phyloP scores from a whole-genome alignment of 2,113 vertebrate genomes.

The Thermophis baileyi region DNA sequence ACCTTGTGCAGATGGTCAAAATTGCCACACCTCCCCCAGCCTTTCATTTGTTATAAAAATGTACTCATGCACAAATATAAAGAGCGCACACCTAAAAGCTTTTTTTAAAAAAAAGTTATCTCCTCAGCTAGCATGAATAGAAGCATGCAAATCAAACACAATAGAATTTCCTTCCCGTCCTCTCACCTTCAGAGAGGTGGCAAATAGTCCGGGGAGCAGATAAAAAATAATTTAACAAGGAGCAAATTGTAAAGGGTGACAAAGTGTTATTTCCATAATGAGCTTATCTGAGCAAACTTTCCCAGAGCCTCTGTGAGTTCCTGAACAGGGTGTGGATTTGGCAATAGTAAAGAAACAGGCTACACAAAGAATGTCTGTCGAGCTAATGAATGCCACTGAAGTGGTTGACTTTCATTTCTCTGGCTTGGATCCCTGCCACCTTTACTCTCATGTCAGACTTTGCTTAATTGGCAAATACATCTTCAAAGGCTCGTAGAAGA shows the following conservation, averaged over 20 bases:
- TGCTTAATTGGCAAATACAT: constrained; percentile 81
- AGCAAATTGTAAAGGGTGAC: constrained; percentile 74
- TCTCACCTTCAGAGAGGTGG: constrained; percentile 66
- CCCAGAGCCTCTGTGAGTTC: constrained; percentile 69
- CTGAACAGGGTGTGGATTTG: constrained; percentile 79
- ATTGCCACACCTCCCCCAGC: background rate
- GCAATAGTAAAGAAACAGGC: constrained; percentile 76
- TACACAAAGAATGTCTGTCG: constrained; percentile 76
- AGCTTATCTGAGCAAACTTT: constrained; percentile 76
- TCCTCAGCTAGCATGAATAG: constrained; percentile 23
- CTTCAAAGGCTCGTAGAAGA: constrained; percentile 70
- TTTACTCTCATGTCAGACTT: constrained; percentile 73
- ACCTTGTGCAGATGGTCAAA: background rate
- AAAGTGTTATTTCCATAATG: constrained; percentile 82
- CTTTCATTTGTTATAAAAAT: background rate
- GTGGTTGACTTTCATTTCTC: constrained; percentile 77
- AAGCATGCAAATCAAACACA: constrained; percentile 47
- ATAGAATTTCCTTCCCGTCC: constrained; percentile 19
- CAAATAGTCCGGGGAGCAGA: constrained; percentile 74
- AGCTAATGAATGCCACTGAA: constrained; percentile 77
- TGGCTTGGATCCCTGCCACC: constrained; percentile 82
- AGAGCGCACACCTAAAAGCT: background rate
- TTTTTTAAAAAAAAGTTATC: background rate
- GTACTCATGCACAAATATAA: background rate
- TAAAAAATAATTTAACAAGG: constrained; percentile 81